A percentile compares a stretch with the other conserved stretches of the same genome.
Conservation (phyloP, 1,140 invertebrate species). For the Ectropis grisescens region DNA sequence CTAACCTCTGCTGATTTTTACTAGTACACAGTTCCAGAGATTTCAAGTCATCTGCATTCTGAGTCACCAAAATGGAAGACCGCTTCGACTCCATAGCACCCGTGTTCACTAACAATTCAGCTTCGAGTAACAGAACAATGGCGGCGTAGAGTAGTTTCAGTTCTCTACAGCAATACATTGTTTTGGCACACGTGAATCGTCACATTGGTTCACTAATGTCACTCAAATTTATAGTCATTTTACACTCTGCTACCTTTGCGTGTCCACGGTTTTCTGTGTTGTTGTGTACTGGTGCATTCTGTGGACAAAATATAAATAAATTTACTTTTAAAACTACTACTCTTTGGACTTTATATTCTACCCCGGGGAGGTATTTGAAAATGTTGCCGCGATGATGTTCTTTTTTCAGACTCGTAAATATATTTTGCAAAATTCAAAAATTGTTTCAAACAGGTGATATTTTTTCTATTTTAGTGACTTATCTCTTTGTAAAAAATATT, state of each 20-base stretch:
- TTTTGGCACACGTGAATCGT: constrained; percentile 42
- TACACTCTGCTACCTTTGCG: constrained; percentile 32
- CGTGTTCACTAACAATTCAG: constrained; percentile 48
- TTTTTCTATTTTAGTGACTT: no score
- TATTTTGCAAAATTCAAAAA: no score
- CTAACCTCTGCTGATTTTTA: constrained; percentile 52
- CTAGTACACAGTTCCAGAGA: constrained; percentile 51
- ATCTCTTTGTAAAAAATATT: no score
- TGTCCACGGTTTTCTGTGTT: constrained; percentile 6
- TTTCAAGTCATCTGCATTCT: constrained; percentile 49
- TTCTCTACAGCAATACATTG: constrained; percentile 66
- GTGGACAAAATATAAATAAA: constrained; percentile 23
- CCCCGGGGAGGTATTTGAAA: no score
- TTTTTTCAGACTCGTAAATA: no score
- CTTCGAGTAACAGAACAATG: constrained; percentile 57
- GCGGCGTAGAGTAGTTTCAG: constrained; percentile 59
- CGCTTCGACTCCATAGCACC: constrained; percentile 55
- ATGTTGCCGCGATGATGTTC: no score
- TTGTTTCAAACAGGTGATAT: no score
- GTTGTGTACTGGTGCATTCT: constrained; percentile 30
- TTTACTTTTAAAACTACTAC: no score
- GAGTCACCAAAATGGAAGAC: constrained; percentile 49
- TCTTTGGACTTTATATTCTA: no score
- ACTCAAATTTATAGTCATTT: constrained; percentile 65
- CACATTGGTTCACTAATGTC: constrained; percentile 24